Evolutionary conservation across 1,140 invertebrate genomes (phyloP), one percentile per base, ranked within the genome.

Genomic region (Caenorhabditis remanei): DNA sequence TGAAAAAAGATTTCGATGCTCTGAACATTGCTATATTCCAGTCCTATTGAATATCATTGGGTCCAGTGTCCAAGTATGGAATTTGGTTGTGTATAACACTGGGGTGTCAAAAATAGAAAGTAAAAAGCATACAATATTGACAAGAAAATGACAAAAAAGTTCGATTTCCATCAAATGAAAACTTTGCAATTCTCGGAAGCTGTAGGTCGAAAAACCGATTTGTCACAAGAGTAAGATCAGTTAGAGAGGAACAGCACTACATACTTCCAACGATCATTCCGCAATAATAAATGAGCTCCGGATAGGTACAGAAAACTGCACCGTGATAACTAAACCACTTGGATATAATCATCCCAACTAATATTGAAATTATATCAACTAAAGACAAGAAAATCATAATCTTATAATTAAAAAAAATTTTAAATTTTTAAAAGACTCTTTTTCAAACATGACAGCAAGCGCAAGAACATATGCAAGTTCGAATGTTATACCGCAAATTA

Each of bases 261-360:
- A 21, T 19, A 21, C 79, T n/a, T 40, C 11, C 19, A 6, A 4
- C 55, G 11, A 58, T 56, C 4, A 24, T 24, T 61, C 50, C 83
- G 13, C 53, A 21, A 84, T n/a, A 21, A 24, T 84, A 84, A 19
- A 50, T 55, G 5, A 56, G 13, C 1, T 50, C n/a, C 8, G 50
- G 55, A 84, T 84, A 55, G 4, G 83, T 58, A 41, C 83, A 84
- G 40, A 84, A 84, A 0, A 84, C 83, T 16, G 83, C 83, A 19
- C 83, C 83, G 3, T 58, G 50, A 24, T 58, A 84, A 1, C 21
- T 4, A 7, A 84, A 16, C 19, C 21, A 11, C 0, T 53, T 53
- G 32, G 83, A 61, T 19, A 84, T 13, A 32, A 84, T n/a, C 13
- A 55, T 2, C 5, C 56, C 7, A 1, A 58, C 6, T 16, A n/a